These are phyloP conservation scores for Zelostemma sp. DNA, from an alignment of 1,140 invertebrate genomes.

Conservation along the genomic window DNA sequence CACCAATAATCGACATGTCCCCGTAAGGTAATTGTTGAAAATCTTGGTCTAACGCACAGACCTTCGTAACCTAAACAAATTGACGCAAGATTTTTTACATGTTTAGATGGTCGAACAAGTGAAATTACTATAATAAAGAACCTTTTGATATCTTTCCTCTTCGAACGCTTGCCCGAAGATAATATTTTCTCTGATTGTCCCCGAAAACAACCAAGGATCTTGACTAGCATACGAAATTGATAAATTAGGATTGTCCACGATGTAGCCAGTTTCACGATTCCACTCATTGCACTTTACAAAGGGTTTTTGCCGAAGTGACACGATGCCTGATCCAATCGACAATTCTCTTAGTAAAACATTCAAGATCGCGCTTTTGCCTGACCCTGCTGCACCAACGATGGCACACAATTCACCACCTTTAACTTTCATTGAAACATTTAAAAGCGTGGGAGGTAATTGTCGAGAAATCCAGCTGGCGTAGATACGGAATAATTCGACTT, in stretches of 20 bases:
- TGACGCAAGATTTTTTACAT: too few relatives aligned
- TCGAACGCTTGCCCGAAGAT: conserved; percentile 82
- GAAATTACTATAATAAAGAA: too few relatives aligned
- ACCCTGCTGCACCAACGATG: conserved; percentile 83
- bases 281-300: conserved; percentile 45
- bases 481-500: too few relatives aligned
- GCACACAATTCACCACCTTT: conserved; percentile 66
- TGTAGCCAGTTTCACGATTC: conserved; percentile 15
- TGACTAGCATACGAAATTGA: conserved; percentile 81
- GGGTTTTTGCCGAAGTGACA: conserved; percentile 69
- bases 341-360: conserved; percentile 81
- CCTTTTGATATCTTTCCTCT: conserved; percentile 76
- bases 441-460: too few relatives aligned
- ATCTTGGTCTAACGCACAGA: conserved; percentile 82
- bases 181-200: conserved; percentile 82
- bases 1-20: conserved; percentile 89
- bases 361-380: conserved; percentile 83
- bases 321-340: conserved; percentile 73
- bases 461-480: too few relatives aligned
- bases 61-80: conserved; percentile 75
- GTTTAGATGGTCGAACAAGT: too few relatives aligned
- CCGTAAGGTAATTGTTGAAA: conserved; percentile 80
- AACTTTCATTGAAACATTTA: conserved; percentile 70
- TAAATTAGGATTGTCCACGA: conserved; percentile 66
- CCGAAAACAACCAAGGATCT: conserved; percentile 83